phyloP scores from a whole-genome alignment of 2,113 vertebrate genomes.

The Phaethon lepturus region DNA sequence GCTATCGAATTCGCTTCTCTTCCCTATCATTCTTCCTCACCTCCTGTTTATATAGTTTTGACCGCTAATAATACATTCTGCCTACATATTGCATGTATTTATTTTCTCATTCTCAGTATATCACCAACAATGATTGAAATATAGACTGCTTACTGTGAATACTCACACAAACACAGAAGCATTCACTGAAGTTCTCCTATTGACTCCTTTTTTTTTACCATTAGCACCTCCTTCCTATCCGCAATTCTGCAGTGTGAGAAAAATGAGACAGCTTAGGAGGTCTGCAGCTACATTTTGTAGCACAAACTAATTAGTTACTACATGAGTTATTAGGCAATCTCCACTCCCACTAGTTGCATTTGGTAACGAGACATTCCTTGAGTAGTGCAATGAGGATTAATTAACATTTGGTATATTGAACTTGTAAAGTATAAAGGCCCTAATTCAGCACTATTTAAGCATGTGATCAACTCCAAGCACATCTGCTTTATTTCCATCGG shows the following conservation, averaged over 20 bases:
- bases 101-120: conserved; percentile 12
- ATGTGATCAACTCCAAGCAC: conserved; percentile 39
- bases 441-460: conserved; percentile 39
- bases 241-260: not conserved
- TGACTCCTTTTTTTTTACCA: not conserved
- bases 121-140: not conserved
- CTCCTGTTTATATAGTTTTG: not conserved
- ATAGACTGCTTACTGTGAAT: not conserved
- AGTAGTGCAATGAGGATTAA: conserved; percentile 12
- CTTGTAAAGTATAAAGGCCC: not conserved
- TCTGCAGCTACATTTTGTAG: not conserved
- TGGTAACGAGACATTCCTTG: conserved; percentile 9
- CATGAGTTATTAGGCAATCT: conserved; percentile 6
- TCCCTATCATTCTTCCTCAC: not conserved
- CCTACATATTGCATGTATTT: not conserved
- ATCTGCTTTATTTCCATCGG: conserved; percentile 62
- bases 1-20: not conserved
- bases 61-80: not conserved
- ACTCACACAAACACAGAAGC: not conserved
- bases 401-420: conserved; percentile 38
- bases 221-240: not conserved
- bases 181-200: not conserved
- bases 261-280: not conserved
- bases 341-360: not conserved
- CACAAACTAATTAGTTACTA: conserved; percentile 9